Evolutionary conservation across 2,888 invertebrate species (phyloP).

Genomic region (Strigamia crassipes): DNA sequence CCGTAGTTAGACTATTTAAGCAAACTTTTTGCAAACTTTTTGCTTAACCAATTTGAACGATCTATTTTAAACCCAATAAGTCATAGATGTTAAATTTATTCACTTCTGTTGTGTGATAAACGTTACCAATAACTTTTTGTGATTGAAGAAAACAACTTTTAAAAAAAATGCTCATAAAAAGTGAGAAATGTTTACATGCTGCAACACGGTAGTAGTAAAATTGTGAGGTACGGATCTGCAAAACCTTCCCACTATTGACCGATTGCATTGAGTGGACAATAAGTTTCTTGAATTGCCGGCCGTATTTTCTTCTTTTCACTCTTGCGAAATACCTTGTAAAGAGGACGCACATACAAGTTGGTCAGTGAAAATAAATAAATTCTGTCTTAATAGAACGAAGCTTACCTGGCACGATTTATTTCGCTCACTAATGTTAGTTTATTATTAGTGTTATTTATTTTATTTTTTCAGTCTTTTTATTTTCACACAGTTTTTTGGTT

Average conservation of each 20-base stretch:
- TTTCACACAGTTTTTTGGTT: not conserved
- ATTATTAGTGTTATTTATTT: not conserved
- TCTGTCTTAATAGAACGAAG: not conserved
- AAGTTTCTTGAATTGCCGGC: not conserved
- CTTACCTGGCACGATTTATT: not conserved
- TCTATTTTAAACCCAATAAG: too few relatives aligned
- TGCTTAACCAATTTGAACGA: too few relatives aligned
- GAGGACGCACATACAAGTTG: not conserved
- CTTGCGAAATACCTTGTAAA: not conserved
- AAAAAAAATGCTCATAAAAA: not conserved
- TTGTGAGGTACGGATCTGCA: not conserved
- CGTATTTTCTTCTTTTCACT: not conserved
- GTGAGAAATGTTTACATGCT: not conserved
- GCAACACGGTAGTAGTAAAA: not conserved
- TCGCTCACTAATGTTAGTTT: not conserved
- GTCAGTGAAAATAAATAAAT: not conserved
- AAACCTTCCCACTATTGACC: not conserved
- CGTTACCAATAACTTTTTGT: too few relatives aligned
- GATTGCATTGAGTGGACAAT: not conserved
- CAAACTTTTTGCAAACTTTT: too few relatives aligned
- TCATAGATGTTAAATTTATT: too few relatives aligned
- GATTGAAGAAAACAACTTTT: too few relatives aligned
- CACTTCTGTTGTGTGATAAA: too few relatives aligned
- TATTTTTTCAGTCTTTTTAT: not conserved
- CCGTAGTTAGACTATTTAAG: too few relatives aligned